Percentiles rank a stretch among this genome's conserved stretches.
Conservation (phyloP, 2,888 invertebrate species). For the Cynaeus angustus region DNA sequence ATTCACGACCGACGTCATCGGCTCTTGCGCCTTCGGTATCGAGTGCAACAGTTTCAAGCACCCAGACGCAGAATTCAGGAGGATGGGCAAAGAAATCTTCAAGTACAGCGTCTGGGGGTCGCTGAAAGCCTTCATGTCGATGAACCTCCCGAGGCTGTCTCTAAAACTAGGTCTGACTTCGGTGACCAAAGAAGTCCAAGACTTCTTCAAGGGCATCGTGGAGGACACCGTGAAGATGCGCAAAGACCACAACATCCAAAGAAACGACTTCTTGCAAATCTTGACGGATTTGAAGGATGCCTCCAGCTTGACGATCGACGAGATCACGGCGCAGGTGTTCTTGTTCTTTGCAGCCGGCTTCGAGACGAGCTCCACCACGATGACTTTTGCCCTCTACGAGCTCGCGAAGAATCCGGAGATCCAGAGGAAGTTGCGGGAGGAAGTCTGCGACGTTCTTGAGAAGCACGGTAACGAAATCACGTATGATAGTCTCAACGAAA, state of each 20-base stretch:
- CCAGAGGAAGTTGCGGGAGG: conserved; percentile 66
- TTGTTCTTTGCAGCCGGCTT: conserved; percentile 77
- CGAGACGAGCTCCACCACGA: conserved; percentile 76
- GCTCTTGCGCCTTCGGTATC: conserved; percentile 75
- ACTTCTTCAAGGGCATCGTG: conserved; percentile 62
- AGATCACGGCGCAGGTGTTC: conserved; percentile 73
- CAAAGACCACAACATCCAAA: conserved; percentile 54
- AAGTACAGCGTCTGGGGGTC: conserved; percentile 54
- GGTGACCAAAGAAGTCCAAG: conserved; percentile 46
- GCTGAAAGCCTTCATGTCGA: conserved; percentile 47
- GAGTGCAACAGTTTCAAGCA: conserved; percentile 72
- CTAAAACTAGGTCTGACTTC: conserved; percentile 47
- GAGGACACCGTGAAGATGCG: conserved; percentile 61
- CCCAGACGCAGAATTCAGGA: conserved; percentile 65
- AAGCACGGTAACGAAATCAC: conserved; percentile 66
- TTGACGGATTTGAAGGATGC: conserved; percentile 58
- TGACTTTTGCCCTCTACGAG: conserved; percentile 74
- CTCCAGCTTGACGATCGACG: conserved; percentile 51
- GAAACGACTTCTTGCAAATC: conserved; percentile 61
- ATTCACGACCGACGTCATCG: conserved; percentile 76
- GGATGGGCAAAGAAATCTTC: conserved; percentile 64
- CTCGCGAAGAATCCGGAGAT: conserved; percentile 66
- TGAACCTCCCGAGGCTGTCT: conserved; percentile 54
- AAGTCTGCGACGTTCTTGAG: conserved; percentile 65
- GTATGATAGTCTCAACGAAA: conserved; percentile 70